These are phyloP conservation scores for Drosophila mulleri DNA, from an alignment of 2,888 invertebrate genomes.

Conservation along the genomic window DNA sequence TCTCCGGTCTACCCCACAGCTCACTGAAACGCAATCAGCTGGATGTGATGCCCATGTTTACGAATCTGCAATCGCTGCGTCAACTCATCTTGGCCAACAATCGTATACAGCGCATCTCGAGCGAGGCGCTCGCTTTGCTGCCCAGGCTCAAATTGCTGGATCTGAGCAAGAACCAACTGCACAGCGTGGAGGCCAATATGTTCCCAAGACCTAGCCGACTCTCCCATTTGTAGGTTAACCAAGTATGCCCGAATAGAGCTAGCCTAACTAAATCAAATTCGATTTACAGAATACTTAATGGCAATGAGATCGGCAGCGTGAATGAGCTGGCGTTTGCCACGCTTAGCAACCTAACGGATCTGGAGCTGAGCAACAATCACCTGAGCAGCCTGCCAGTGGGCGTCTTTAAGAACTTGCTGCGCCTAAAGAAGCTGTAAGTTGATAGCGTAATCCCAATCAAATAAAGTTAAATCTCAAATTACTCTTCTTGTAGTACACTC, in stretches of 20 bases:
- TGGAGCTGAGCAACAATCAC: constrained; percentile 93
- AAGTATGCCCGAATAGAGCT: background rate
- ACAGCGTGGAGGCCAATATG: constrained; percentile 80
- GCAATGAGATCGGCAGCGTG: constrained; percentile 90
- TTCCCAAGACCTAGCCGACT: constrained; percentile 86
- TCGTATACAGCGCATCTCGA: constrained; percentile 91
- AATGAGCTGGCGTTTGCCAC: constrained; percentile 90
- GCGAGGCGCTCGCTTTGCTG: constrained; percentile 95
- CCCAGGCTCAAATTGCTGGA: constrained; percentile 83
- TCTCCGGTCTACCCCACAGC: constrained; percentile 44
- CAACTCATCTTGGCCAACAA: constrained; percentile 93
- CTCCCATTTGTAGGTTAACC: constrained; percentile 72
- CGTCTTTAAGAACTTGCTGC: constrained; percentile 89
- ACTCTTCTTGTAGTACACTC: constrained; percentile 62
- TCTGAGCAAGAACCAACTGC: constrained; percentile 85
- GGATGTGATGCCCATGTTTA: constrained; percentile 91
- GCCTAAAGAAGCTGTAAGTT: constrained; percentile 90
- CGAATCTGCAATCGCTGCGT: constrained; percentile 90
- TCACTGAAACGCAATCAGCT: constrained; percentile 92
- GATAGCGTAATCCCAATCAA: background rate
- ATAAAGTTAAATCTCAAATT: background rate
- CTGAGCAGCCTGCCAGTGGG: constrained; percentile 90
- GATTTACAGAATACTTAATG: constrained; percentile 88
- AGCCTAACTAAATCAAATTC: background rate
- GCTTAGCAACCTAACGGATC: constrained; percentile 89